Percentiles rank a stretch among this genome's conserved stretches.
phyloP scores from a whole-genome alignment of 2,113 vertebrate genomes.

The Clarias gariepinus region DNA sequence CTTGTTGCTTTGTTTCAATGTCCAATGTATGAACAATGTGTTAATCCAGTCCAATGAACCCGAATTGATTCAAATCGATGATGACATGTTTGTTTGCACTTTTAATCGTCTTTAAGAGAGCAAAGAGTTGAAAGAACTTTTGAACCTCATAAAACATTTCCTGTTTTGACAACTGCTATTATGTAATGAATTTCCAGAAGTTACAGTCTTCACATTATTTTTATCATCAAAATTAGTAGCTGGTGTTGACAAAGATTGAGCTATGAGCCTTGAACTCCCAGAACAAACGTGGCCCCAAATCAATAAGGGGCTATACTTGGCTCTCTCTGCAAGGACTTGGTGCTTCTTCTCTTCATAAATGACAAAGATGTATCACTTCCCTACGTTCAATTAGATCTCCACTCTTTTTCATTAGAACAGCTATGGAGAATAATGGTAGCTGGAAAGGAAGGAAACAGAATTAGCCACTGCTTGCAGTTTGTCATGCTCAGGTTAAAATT shows the following conservation, averaged over 20 bases:
- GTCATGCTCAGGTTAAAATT: conserved; percentile 46
- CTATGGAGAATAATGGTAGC: conserved; percentile 49
- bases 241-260: conserved; percentile 11
- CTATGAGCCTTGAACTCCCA: conserved; percentile 15
- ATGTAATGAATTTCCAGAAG: background rate
- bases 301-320: conserved; percentile 27
- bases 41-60: background rate
- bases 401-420: conserved; percentile 51
- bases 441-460: conserved; percentile 47
- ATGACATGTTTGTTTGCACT: background rate
- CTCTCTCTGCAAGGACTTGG: conserved; percentile 33
- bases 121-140: background rate
- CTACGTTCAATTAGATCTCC: conserved; percentile 50
- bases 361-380: conserved; percentile 54
- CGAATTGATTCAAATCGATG: background rate
- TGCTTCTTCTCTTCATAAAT: conserved; percentile 36
- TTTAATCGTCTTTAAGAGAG: background rate
- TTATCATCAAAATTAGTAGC: background rate
- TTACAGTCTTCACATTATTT: background rate
- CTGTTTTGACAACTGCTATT: background rate
- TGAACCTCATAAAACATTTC: no score
- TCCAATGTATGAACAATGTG: no score
- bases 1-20: background rate
- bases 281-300: conserved; percentile 23
- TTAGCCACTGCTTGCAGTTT: conserved; percentile 44